Percentiles rank a stretch among this genome's conserved stretches.
Evolutionary conservation across 2,888 invertebrate species (phyloP).

Genomic region (Chymomyza fuscimana): DNA sequence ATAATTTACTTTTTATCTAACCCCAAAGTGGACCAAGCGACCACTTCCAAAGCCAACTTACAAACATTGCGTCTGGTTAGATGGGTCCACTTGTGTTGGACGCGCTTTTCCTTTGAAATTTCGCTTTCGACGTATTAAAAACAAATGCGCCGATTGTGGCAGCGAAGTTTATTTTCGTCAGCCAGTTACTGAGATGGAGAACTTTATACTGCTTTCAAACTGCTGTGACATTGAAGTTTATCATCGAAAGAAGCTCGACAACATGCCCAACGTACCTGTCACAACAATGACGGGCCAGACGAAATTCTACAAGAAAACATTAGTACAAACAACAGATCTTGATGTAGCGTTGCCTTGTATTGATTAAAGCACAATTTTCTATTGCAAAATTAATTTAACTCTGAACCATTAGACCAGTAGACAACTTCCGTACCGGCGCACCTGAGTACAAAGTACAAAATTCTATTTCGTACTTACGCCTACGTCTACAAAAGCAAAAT

Average conservation of each 20-base stretch:
- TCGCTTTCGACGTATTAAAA: constrained; percentile 42
- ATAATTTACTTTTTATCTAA: not conserved
- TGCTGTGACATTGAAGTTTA: constrained; percentile 59
- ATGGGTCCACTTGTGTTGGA: constrained; percentile 45
- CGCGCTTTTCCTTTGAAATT: constrained; percentile 53
- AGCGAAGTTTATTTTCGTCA: constrained; percentile 39
- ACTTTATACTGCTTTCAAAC: constrained; percentile 43
- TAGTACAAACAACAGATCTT: constrained; percentile 8
- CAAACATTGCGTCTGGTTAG: constrained; percentile 42
- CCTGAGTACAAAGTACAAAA: too few relatives aligned
- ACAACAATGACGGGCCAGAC: constrained; percentile 33
- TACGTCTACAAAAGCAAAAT: too few relatives aligned
- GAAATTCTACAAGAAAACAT: constrained; percentile 32
- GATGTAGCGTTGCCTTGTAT: not conserved
- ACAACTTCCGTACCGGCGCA: too few relatives aligned
- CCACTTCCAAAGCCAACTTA: constrained; percentile 49
- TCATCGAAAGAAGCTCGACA: constrained; percentile 37
- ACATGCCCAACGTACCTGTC: constrained; percentile 57
- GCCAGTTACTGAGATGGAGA: constrained; percentile 45
- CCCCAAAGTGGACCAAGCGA: constrained; percentile 40
- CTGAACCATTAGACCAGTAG: too few relatives aligned
- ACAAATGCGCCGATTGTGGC: constrained; percentile 43
- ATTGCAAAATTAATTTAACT: too few relatives aligned
- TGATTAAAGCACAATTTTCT: not conserved
- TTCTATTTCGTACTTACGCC: too few relatives aligned